Evolutionary conservation across 2,113 vertebrate genomes (phyloP).

Genomic region (Hyaena hyaena): DNA sequence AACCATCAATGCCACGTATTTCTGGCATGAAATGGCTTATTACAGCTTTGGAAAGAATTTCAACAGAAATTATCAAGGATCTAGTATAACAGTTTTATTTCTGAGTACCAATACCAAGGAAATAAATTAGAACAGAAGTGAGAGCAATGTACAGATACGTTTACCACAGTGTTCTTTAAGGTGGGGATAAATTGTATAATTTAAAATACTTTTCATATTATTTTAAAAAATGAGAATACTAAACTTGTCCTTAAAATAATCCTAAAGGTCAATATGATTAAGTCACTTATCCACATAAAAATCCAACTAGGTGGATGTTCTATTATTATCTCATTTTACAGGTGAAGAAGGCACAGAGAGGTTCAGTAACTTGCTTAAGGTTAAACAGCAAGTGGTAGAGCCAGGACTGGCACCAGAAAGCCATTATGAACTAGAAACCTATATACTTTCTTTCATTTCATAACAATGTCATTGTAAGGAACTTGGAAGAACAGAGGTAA

Average conservation of each 20-base stretch:
- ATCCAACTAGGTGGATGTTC: neutral
- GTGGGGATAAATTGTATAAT: neutral
- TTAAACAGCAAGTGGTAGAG: neutral
- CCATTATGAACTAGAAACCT: neutral
- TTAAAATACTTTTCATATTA: neutral
- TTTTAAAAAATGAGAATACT: neutral
- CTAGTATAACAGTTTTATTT: neutral
- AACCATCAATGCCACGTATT: neutral
- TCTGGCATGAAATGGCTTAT: neutral
- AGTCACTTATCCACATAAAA: neutral
- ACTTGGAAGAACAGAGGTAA: neutral
- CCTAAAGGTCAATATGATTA: neutral
- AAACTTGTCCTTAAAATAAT: neutral
- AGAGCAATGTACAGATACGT: neutral
- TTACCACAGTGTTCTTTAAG: neutral
- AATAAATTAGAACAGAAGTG: neutral
- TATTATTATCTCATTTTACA: neutral
- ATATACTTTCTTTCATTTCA: neutral
- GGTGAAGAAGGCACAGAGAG: neutral
- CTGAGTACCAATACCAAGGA: neutral
- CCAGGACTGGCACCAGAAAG: neutral
- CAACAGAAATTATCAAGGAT: neutral
- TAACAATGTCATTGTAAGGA: neutral
- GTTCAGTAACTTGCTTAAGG: neutral
- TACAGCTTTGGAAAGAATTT: neutral